A percentile compares a stretch with the other conserved stretches of the same genome.
Conservation (phyloP, 2,888 invertebrate species). For the Chouioia cunea region DNA sequence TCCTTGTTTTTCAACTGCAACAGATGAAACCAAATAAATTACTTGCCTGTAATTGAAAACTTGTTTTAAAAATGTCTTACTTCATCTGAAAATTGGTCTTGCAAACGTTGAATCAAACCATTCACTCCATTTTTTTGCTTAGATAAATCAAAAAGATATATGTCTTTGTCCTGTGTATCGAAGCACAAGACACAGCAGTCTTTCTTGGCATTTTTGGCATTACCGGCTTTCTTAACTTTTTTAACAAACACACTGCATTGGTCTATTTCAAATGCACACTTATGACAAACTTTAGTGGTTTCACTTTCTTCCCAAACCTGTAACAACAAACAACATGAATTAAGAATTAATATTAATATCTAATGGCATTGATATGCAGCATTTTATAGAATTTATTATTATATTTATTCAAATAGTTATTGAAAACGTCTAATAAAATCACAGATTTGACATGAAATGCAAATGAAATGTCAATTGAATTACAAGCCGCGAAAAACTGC, state of each 20-base stretch:
- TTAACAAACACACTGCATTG: constrained; percentile 61
- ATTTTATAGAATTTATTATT: background rate
- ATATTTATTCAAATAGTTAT: too few species aligned
- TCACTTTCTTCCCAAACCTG: constrained; percentile 49
- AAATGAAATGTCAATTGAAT: too few species aligned
- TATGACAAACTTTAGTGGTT: constrained; percentile 61
- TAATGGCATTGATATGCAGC: background rate
- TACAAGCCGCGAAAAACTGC: too few species aligned
- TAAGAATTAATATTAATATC: background rate
- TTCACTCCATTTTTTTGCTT: constrained; percentile 52
- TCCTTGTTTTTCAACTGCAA: constrained; percentile 41
- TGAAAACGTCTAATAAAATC: too few species aligned
- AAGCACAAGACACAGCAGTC: constrained; percentile 52
- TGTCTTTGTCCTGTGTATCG: constrained; percentile 48
- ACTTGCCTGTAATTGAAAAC: background rate
- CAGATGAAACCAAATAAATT: constrained; percentile 2
- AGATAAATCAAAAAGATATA: constrained; percentile 54
- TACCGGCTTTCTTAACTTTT: constrained; percentile 52
- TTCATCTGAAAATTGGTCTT: constrained; percentile 54
- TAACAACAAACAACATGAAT: background rate
- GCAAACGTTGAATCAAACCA: constrained; percentile 53
- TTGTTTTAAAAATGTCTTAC: constrained; percentile 52
- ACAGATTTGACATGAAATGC: too few species aligned
- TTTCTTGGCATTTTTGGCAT: background rate
- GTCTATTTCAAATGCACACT: constrained; percentile 63